phyloP scores from a whole-genome alignment of 2,113 vertebrate genomes.

The Mustela lutreola region DNA sequence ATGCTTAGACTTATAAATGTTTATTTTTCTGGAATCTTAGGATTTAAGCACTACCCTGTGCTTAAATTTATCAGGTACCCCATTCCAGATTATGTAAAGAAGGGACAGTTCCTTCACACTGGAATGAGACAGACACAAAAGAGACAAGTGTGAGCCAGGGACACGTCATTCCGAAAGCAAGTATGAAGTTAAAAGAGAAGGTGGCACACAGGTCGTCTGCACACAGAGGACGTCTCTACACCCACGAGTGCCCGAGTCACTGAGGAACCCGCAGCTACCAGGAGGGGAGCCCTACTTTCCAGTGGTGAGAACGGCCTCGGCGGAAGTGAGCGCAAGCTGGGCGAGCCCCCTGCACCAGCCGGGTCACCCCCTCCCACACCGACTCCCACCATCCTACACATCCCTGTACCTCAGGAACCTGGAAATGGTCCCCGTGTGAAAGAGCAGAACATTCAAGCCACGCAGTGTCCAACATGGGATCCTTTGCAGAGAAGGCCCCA shows the following conservation, averaged over 20 bases:
- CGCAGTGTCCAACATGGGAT: background rate
- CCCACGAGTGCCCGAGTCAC: too few species aligned
- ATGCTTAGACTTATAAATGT: constrained; percentile 8
- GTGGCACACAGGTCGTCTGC: background rate
- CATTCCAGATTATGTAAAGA: background rate
- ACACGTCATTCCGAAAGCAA: background rate
- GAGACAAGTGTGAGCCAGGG: background rate
- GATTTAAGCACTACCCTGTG: background rate
- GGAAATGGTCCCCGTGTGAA: background rate
- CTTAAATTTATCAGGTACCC: background rate
- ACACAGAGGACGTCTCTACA: background rate
- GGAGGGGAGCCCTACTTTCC: background rate
- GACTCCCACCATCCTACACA: background rate
- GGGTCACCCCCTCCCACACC: background rate
- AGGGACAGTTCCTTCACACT: background rate
- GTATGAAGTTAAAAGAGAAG: background rate
- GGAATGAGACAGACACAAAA: background rate
- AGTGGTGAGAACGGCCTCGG: background rate
- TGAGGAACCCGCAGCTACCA: background rate
- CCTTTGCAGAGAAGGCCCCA: background rate
- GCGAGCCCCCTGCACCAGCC: accelerated
- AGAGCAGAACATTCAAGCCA: background rate
- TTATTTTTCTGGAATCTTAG: background rate
- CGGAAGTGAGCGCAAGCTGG: background rate
- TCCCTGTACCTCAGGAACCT: background rate